These are phyloP conservation scores for Pempheris klunzingeri DNA, from an alignment of 2,797 vertebrate genomes.

Conservation along the genomic window DNA sequence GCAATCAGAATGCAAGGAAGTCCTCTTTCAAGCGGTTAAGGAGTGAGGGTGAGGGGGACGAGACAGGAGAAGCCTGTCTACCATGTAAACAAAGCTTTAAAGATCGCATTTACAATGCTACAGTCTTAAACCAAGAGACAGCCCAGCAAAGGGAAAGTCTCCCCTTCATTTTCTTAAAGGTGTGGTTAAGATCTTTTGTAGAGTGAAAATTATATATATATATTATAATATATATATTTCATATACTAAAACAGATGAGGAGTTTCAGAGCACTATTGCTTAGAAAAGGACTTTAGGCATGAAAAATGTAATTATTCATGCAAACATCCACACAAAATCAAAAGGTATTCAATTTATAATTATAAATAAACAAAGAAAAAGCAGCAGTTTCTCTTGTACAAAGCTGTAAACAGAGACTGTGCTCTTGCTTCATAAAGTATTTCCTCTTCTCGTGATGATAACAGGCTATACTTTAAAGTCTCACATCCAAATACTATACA, in stretches of 20 bases:
- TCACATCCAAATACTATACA: background rate
- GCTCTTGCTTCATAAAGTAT: background rate
- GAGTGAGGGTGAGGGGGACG: conserved; percentile 67
- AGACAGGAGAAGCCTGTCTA: conserved; percentile 77
- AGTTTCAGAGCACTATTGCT: background rate
- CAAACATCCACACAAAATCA: background rate
- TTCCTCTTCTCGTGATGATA: background rate
- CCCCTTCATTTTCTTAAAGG: conserved; percentile 30
- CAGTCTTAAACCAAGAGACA: conserved; percentile 52
- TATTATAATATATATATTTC: no score
- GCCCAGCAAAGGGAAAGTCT: conserved; percentile 29
- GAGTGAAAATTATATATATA: conserved; percentile 2
- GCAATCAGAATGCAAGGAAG: conserved; percentile 83
- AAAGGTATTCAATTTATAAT: background rate
- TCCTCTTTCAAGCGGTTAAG: conserved; percentile 70
- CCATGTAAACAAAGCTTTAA: conserved; percentile 82
- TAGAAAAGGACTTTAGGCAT: background rate
- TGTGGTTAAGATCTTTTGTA: conserved; percentile 15
- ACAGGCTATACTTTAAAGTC: background rate
- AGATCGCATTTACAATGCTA: conserved; percentile 68
- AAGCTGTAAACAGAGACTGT: background rate
- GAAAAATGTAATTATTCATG: background rate
- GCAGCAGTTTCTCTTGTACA: background rate
- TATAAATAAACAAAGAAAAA: background rate
- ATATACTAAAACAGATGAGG: background rate